These are phyloP conservation scores for Leptogaster cylindrica DNA, from an alignment of 2,888 invertebrate genomes.

Conservation along the genomic window DNA sequence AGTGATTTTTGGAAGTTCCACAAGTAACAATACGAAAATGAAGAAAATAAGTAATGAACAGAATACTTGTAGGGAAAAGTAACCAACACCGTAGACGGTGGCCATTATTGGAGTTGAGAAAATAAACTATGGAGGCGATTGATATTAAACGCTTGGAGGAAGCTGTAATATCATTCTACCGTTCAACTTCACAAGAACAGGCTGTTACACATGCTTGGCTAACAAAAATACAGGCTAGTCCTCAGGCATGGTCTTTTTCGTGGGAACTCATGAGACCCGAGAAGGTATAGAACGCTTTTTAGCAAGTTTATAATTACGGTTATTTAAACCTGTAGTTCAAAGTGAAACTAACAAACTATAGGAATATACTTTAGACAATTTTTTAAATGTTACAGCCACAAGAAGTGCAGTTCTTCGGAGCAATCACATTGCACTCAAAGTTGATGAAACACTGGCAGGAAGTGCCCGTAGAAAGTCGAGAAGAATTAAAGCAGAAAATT, in stretches of 20 bases:
- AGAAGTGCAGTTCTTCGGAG: slow-evolving; percentile 94
- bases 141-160: slow-evolving; percentile 59
- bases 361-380: not conserved
- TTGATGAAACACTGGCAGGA: slow-evolving; percentile 87
- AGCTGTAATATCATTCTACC: slow-evolving; percentile 60
- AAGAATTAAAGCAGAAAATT: slow-evolving; percentile 77
- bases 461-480: slow-evolving; percentile 80
- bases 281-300: slow-evolving; percentile 68
- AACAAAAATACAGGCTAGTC: slow-evolving; percentile 81
- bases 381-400: slow-evolving; percentile 64
- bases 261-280: slow-evolving; percentile 85
- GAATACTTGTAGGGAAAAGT: no score
- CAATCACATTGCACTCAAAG: slow-evolving; percentile 87
- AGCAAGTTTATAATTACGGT: not conserved
- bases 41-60: no score
- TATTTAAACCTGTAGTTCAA: no score
- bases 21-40: no score
- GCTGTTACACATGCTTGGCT: slow-evolving; percentile 86
- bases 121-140: slow-evolving; percentile 55
- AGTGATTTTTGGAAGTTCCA: no score
- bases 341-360: no score
- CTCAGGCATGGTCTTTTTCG: slow-evolving; percentile 90
- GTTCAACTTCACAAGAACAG: slow-evolving; percentile 67
- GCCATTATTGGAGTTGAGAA: no score
- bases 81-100: no score